Evolutionary conservation across 1,140 invertebrate genomes (phyloP).

Genomic region (Sinella curviseta): DNA sequence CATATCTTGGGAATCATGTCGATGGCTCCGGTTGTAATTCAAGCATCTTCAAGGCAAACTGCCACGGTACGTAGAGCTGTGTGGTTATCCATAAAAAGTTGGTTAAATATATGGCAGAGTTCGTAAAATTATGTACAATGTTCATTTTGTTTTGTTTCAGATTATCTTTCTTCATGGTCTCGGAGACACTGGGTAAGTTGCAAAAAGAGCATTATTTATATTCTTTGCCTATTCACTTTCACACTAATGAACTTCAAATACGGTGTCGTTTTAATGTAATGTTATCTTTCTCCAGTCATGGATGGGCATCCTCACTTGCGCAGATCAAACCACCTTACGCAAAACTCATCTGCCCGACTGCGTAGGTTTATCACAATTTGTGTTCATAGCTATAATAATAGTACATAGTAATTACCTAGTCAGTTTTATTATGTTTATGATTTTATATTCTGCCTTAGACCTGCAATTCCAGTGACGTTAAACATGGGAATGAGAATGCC

Average conservation of each 20-base stretch:
- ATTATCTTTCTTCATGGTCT: slow-evolving; percentile 64
- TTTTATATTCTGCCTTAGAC: background rate
- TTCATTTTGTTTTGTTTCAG: slow-evolving; percentile 50
- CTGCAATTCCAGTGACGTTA: slow-evolving; percentile 79
- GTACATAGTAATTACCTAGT: slow-evolving; percentile 27
- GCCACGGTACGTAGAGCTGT: slow-evolving; percentile 56
- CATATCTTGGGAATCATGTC: slow-evolving; percentile 16
- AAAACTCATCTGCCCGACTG: slow-evolving; percentile 93
- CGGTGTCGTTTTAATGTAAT: background rate
- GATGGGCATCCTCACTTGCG: slow-evolving; percentile 84
- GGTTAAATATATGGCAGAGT: too few species aligned
- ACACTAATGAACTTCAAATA: too few species aligned
- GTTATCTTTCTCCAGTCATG: slow-evolving; percentile 69
- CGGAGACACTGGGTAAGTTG: slow-evolving; percentile 61
- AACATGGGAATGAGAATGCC: slow-evolving; percentile 93
- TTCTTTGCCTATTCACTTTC: too few species aligned
- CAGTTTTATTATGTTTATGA: slow-evolving; percentile 32
- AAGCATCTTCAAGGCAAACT: slow-evolving; percentile 56
- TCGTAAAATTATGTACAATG: background rate
- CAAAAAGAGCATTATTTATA: too few species aligned
- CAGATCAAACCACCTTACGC: slow-evolving; percentile 76
- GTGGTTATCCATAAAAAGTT: too few species aligned
- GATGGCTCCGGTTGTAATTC: slow-evolving; percentile 53
- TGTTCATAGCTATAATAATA: slow-evolving; percentile 2
- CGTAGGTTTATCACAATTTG: slow-evolving; percentile 61